Evolutionary conservation across 2,797 vertebrate genomes (phyloP).

Genomic region (Parauchenoglanis ngamensis): DNA sequence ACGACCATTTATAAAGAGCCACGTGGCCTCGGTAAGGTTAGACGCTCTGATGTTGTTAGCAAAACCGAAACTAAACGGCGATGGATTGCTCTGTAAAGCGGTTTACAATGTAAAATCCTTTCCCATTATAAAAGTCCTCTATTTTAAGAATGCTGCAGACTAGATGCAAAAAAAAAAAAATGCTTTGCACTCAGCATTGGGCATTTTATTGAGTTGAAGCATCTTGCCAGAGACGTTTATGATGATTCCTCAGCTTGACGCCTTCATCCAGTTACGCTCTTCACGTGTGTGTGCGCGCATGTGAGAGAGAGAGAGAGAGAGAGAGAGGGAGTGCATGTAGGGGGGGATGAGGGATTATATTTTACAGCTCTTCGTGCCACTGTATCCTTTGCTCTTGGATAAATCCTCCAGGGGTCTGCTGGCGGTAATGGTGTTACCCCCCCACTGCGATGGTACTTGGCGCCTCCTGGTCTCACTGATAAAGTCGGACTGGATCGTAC

Average conservation of each 20-base stretch:
- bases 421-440: conserved; percentile 25
- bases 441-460: not conserved
- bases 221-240: conserved; percentile 17
- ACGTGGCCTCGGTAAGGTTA: not conserved
- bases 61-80: not conserved
- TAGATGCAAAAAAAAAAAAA: not conserved
- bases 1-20: too few species aligned
- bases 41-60: not conserved
- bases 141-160: not conserved
- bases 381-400: conserved; percentile 4
- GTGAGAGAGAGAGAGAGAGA: not conserved
- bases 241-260: conserved; percentile 14
- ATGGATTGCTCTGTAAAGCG: not conserved
- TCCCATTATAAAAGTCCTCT: not conserved
- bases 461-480: not conserved
- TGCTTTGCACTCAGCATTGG: not conserved
- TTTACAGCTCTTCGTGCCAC: conserved; percentile 36
- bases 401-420: conserved; percentile 19
- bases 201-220: conserved; percentile 2
- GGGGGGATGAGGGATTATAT: conserved; percentile 23
- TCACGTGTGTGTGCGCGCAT: not conserved
- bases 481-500: not conserved
- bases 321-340: not conserved
- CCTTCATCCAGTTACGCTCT: not conserved
- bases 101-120: not conserved